Conservation (phyloP, 2,888 invertebrate genomes). For the Operophtera brumata region DNA sequence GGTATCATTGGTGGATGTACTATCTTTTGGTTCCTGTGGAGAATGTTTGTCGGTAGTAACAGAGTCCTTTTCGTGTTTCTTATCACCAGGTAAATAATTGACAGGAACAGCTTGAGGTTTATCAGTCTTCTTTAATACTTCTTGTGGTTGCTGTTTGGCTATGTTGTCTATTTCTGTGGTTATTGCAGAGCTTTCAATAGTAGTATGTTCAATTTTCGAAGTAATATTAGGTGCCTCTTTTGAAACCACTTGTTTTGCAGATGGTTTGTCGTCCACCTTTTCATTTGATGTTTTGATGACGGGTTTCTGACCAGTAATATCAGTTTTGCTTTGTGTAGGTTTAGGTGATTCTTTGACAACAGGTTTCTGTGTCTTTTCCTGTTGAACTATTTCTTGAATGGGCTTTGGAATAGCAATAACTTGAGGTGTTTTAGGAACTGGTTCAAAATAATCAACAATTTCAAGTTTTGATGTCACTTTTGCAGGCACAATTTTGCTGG, state of each 20-base stretch:
- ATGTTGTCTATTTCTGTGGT: slow-evolving; percentile 6
- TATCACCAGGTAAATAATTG: not conserved
- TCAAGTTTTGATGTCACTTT: slow-evolving; percentile 32
- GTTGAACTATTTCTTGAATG: not conserved
- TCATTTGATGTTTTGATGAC: slow-evolving; percentile 9
- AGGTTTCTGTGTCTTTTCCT: slow-evolving; percentile 22
- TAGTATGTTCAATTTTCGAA: slow-evolving; percentile 17
- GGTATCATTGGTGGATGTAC: not conserved
- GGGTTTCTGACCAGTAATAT: slow-evolving; percentile 17
- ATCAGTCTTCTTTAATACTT: not conserved
- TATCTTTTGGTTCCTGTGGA: slow-evolving; percentile 1
- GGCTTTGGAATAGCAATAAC: not conserved
- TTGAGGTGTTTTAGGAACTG: slow-evolving; percentile 25
- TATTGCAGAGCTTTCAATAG: slow-evolving; percentile 14
- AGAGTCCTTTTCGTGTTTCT: slow-evolving; percentile 29
- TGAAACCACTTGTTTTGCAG: slow-evolving; percentile 12
- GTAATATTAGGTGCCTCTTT: slow-evolving; percentile 10
- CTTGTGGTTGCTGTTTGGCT: slow-evolving; percentile 1
- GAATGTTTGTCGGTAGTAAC: slow-evolving; percentile 25
- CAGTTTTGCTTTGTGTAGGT: slow-evolving; percentile 12
- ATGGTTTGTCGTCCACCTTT: slow-evolving; percentile 10
- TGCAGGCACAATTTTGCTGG: slow-evolving; percentile 30
- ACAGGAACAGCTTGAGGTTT: not conserved
- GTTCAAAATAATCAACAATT: slow-evolving; percentile 8
- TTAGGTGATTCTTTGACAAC: slow-evolving; percentile 9